Evolutionary conservation across 2,113 vertebrate species (phyloP).

Genomic region (Myrmecophaga tridactyla): DNA sequence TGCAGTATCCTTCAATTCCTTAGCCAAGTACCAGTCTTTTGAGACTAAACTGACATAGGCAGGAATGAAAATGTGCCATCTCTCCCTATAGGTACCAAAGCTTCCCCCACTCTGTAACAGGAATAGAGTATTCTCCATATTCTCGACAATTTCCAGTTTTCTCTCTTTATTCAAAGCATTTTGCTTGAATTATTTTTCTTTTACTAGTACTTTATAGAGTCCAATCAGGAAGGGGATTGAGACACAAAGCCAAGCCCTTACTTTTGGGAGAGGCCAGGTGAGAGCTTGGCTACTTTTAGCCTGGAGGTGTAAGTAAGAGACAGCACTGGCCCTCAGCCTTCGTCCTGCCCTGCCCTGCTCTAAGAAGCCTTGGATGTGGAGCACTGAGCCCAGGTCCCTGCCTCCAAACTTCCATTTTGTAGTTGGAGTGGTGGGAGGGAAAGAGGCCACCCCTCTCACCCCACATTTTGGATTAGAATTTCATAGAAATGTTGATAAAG

Average conservation of each 20-base stretch:
- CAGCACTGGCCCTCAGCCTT: constrained; percentile 53
- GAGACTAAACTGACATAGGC: background rate
- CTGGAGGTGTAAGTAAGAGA: constrained; percentile 49
- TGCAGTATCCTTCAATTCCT: background rate
- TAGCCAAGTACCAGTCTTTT: background rate
- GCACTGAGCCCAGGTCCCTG: constrained; percentile 1
- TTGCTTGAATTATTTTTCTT: background rate
- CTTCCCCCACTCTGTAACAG: background rate
- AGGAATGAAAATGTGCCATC: background rate
- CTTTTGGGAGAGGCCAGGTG: constrained; percentile 32
- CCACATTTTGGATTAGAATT: background rate
- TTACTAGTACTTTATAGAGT: constrained; percentile 12
- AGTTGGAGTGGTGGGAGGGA: background rate
- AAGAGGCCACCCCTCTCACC: no score
- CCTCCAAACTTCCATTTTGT: constrained; percentile 66
- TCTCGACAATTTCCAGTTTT: background rate
- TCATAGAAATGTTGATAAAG: background rate
- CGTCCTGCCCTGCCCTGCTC: constrained; percentile 33
- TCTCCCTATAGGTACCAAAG: background rate
- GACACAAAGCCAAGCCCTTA: constrained; percentile 62
- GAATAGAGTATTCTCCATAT: constrained; percentile 44
- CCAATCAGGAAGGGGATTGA: background rate
- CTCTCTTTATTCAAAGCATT: constrained; percentile 56
- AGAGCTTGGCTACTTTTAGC: constrained; percentile 65
- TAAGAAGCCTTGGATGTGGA: constrained; percentile 44